Percentiles rank a stretch among this genome's conserved stretches.
Evolutionary conservation across 2,888 invertebrate genomes (phyloP).

Genomic region (Drosophila birchii): DNA sequence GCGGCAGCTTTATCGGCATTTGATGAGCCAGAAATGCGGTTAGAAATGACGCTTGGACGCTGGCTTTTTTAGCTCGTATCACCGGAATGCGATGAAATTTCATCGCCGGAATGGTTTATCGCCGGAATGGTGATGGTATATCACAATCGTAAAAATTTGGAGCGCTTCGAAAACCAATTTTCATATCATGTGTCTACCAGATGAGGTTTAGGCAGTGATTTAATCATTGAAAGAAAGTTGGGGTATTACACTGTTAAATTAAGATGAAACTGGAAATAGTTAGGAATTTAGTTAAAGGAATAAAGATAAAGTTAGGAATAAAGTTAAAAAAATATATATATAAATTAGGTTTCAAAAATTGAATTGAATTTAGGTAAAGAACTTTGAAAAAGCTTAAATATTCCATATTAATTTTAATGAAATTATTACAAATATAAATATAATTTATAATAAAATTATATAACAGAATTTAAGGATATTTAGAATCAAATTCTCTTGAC

Average conservation of each 20-base stretch:
- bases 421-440: no score
- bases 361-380: neutral
- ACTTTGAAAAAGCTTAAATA: no score
- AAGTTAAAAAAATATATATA: no score
- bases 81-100: slow-evolving; percentile 27
- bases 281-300: neutral
- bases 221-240: neutral
- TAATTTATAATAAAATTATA: neutral
- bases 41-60: slow-evolving; percentile 30
- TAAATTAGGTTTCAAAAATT: no score
- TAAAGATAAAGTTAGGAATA: no score
- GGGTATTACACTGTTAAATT: neutral
- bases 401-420: no score
- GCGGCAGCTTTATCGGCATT: slow-evolving; percentile 32
- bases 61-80: slow-evolving; percentile 15
- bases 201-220: slow-evolving; percentile 1
- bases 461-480: neutral
- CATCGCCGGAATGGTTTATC: slow-evolving; percentile 9
- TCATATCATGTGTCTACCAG: slow-evolving; percentile 2
- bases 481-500: neutral
- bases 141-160: slow-evolving; percentile 18
- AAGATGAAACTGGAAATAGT: neutral
- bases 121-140: slow-evolving; percentile 6
- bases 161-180: slow-evolving; percentile 16
- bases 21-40: slow-evolving; percentile 43